Conservation (phyloP, 2,797 vertebrate genomes). For the Enteromius trimaculatus region DNA sequence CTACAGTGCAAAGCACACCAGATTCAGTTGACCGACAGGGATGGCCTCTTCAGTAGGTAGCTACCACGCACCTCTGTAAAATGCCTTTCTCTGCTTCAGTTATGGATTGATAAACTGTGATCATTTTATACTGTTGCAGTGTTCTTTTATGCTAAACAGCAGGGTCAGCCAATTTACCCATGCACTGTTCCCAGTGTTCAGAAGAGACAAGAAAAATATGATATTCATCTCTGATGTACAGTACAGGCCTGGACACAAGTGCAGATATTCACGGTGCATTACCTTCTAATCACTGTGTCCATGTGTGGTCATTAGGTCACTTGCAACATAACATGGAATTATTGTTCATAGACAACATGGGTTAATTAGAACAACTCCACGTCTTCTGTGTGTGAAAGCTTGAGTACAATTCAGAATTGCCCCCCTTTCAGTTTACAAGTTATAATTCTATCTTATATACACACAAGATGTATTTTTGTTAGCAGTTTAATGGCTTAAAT, state of each 20-base stretch:
- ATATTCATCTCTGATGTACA: background rate
- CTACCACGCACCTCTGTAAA: background rate
- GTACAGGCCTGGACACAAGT: background rate
- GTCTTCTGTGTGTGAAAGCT: background rate
- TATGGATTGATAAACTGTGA: background rate
- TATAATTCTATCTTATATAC: background rate
- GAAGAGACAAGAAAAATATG: background rate
- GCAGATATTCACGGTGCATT: slow-evolving; percentile 27
- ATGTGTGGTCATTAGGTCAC: slow-evolving; percentile 12
- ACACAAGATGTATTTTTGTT: background rate
- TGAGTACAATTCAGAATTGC: background rate
- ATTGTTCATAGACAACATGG: slow-evolving; percentile 29
- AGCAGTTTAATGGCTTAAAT: background rate
- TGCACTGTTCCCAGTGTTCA: background rate
- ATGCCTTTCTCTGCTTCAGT: background rate
- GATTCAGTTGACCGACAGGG: background rate
- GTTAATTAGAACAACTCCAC: slow-evolving; percentile 8
- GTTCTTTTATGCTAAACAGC: background rate
- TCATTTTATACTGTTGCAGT: background rate
- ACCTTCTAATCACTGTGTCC: slow-evolving; percentile 23
- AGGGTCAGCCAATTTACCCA: background rate
- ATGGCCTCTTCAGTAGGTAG: background rate
- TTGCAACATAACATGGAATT: slow-evolving; percentile 18
- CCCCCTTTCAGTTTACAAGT: slow-evolving; percentile 3
- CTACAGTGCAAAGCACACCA: background rate